These are phyloP conservation scores for Zeugodacus cucurbitae DNA, from an alignment of 1,140 invertebrate species.

Conservation along the genomic window DNA sequence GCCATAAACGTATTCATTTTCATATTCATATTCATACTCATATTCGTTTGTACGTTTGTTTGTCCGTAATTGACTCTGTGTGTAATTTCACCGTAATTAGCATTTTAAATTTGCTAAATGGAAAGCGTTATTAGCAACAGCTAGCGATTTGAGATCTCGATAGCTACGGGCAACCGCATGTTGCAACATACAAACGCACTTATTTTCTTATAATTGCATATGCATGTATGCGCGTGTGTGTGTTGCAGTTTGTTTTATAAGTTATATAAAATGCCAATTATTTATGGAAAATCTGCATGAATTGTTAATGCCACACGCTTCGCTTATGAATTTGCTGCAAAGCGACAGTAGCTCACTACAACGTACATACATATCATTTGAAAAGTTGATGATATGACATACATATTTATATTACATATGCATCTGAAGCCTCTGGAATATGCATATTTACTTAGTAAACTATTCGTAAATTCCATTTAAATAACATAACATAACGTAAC, in stretches of 20 bases:
- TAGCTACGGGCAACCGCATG: background rate
- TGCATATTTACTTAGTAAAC: no score
- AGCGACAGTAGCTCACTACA: background rate
- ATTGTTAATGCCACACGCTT: background rate
- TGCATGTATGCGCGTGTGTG: background rate
- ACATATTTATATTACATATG: background rate
- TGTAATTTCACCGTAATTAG: conserved; percentile 38
- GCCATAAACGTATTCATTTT: background rate
- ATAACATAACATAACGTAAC: no score
- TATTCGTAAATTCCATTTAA: no score
- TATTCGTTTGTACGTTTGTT: background rate
- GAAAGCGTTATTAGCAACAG: conserved; percentile 14
- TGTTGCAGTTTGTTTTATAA: background rate
- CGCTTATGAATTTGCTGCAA: background rate
- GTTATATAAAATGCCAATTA: conserved; percentile 27
- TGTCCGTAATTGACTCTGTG: background rate
- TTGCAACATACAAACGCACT: background rate
- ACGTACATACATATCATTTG: background rate
- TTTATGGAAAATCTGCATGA: background rate
- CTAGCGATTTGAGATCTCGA: background rate
- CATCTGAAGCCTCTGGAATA: no score
- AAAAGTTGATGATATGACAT: background rate
- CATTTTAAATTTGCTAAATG: conserved; percentile 36
- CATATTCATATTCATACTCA: background rate
- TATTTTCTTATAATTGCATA: background rate